Evolutionary conservation across 2,113 vertebrate genomes (phyloP).

Genomic region (Beaufortia kweichowensis): DNA sequence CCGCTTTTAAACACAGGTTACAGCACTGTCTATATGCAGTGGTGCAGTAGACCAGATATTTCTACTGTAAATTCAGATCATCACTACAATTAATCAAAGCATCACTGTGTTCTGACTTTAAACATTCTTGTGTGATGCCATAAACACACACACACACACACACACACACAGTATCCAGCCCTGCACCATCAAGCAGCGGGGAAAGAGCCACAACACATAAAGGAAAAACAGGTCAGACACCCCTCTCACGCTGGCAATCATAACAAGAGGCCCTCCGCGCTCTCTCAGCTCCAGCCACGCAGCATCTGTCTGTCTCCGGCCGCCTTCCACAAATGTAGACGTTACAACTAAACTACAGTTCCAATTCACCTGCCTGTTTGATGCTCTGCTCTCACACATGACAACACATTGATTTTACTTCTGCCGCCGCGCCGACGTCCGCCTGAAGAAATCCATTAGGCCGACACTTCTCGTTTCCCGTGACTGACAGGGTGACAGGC

Average conservation of each 20-base stretch:
- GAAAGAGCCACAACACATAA: conserved; percentile 53
- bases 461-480: conserved; percentile 98
- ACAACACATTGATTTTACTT: conserved; percentile 99
- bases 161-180: conserved; percentile 35
- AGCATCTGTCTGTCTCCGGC: conserved; percentile 69
- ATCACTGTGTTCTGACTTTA: not conserved
- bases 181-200: conserved; percentile 50
- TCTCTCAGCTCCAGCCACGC: conserved; percentile 52
- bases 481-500: conserved; percentile 99
- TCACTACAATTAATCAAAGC: conserved; percentile 39
- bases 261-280: conserved; percentile 59
- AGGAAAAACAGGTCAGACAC: conserved; percentile 63
- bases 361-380: conserved; percentile 89
- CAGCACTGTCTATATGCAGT: not conserved
- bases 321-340: conserved; percentile 68
- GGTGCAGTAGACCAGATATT: conserved; percentile 22
- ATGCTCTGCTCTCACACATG: conserved; percentile 87
- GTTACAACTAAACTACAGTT: conserved; percentile 79
- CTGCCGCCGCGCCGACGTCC: conserved; percentile 84
- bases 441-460: conserved; percentile 99
- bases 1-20: not conserved
- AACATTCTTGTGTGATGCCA: not conserved
- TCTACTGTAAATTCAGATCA: not conserved
- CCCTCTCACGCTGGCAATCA: conserved; percentile 71
- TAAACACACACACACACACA: too few species aligned